Percentiles rank a stretch among this genome's conserved stretches.
Evolutionary conservation across 2,113 vertebrate species (phyloP).

Genomic region (Guaruba guarouba): DNA sequence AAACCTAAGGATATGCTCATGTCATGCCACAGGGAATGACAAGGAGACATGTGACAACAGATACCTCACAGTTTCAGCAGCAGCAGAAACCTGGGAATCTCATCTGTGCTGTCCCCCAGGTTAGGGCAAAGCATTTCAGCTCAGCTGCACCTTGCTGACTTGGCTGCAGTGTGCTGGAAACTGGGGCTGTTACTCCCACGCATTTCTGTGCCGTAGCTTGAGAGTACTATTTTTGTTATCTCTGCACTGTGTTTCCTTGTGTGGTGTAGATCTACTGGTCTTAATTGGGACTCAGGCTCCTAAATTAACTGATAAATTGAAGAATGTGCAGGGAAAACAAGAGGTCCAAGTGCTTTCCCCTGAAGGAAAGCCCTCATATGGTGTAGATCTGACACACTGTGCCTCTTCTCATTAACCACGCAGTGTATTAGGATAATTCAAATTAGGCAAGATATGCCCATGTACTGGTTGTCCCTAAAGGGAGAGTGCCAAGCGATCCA

Average conservation of each 20-base stretch:
- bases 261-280: background rate
- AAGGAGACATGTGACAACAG: background rate
- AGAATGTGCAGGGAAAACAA: background rate
- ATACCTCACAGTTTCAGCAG: background rate
- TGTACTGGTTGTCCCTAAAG: background rate
- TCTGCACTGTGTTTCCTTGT: background rate
- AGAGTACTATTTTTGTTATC: background rate
- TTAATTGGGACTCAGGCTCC: background rate
- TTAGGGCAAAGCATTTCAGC: background rate
- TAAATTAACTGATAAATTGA: background rate
- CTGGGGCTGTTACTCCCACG: background rate
- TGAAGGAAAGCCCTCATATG: background rate
- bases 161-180: background rate
- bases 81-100: background rate
- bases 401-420: background rate
- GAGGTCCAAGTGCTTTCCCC: background rate
- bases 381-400: background rate
- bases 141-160: background rate
- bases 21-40: rapidly evolving
- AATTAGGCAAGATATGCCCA: background rate
- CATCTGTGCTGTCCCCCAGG: too few relatives aligned
- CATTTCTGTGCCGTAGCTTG: rapidly evolving
- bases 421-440: background rate
- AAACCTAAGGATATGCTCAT: background rate
- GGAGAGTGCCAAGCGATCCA: background rate